Evolutionary conservation across 2,888 invertebrate species (phyloP), one percentile per base, ranked within the genome.

Genomic region (Mythimna pallens): DNA sequence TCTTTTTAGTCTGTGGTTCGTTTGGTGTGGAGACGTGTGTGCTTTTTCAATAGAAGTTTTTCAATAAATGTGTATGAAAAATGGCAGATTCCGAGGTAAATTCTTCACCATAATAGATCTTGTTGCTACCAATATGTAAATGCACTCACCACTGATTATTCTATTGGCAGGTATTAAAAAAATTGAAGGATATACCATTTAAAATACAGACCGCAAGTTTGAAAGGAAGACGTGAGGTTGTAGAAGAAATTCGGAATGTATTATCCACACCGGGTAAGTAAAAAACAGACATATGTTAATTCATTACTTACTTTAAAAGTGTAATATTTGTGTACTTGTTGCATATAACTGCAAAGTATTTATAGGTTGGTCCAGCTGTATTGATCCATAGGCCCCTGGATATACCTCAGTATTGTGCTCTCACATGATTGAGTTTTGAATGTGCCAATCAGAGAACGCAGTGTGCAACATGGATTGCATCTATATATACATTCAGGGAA

Each of bases 161-260:
- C 73, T 89, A 66, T 90, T 85, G 68, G 74, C 94, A 98, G 98
- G 95, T 98, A 85, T 93, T 97, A 84, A 97, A 97, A 94, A 97
- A 97, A 89, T 94, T 98, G 86, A 98, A 98, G 93, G 98, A 98
- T 96, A 96, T 98, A 89, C 97, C 98, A 73, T 97, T 97, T 92
- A 97, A 97, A 94, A 97, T 98, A 88, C 98, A 98, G 93, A 97
- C 97, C 89, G 97, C 98, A 83, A 98, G 98, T 94, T 95, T 97
- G 90, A 97, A 97, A 90, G 97, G 97, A 89, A 97, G 98, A 89
- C 97, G 97, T 90, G 96, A 97, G 91, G 96, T 98, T 88, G 95
- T 98, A 81, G 93, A 97, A 87, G 97, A 97, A 96, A 97, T 98
- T 92, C 97, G 97, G 89, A 95, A 97, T 93, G 97, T 98, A 92